Base-by-base conservation (phyloP, 2,797 vertebrate genomes). In the Clarias pachynema region DNA sequence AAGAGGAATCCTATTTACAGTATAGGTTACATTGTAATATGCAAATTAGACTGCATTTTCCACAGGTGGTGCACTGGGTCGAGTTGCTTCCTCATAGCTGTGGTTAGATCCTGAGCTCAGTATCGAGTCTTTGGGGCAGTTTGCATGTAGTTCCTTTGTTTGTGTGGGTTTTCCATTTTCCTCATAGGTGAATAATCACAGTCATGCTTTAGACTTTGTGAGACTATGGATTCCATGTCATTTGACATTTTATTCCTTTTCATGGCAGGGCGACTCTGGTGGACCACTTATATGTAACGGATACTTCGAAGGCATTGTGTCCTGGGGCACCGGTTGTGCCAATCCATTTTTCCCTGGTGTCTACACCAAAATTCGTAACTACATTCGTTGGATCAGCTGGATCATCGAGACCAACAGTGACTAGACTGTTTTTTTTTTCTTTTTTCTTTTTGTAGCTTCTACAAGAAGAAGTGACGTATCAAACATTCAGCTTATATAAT, bases 251-350 rank as follows among this genome's bases (percentile, higher is more conserved):
- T 31, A 9, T 57, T 72, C 26, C 62, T 57, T 79, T 82, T 86
- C 68, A 65, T 57, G 80, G 60, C 92, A 96, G 95, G 95, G 95
- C 0, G 95, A 96, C 88, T 96, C 95, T 2, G 95, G 95, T n/a
- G 95, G 95, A 63, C 95, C 95, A 14, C 93, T 96, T 0, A 16
- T 96, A 49, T 96, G 95, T 86, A 89, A 94, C 0, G 93, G 93
- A 6, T 86, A 78, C 85, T 91, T 96, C 82, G 94, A 95, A 88
- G 95, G 95, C 34, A 95, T 96, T 18, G 95, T 96, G 20, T 96
- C 95, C 16, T 96, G 95, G 95, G 95, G 95, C 69, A 94, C 94
- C 3, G 92, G 95, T 72, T 96, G 95, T 81, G 95, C 94, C 63
- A 89, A 93, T 75, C 31, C 91, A 22, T 92, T 89, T 86, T 96